Percentiles rank a stretch among this genome's conserved stretches.
Evolutionary conservation across 2,888 invertebrate genomes (phyloP).

Genomic region (Malacosoma neustria): DNA sequence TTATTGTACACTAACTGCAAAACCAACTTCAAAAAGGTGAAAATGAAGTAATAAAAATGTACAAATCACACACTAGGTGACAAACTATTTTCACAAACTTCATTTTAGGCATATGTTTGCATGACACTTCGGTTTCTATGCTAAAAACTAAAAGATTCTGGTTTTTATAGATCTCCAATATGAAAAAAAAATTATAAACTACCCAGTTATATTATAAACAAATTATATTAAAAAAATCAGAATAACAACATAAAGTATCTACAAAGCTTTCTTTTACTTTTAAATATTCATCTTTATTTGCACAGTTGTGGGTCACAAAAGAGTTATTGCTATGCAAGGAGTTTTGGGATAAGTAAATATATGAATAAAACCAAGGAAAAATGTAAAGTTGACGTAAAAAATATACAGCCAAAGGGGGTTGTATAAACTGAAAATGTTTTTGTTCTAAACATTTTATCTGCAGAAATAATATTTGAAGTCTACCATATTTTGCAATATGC

Average conservation of each 20-base stretch:
- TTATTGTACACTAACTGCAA: too few species aligned
- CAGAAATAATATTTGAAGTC: neutral
- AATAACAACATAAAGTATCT: neutral
- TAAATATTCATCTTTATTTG: neutral
- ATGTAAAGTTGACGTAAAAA: conserved; percentile 14
- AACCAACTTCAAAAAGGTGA: too few species aligned
- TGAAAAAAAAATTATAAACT: too few species aligned
- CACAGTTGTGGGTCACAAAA: neutral
- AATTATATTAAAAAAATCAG: neutral
- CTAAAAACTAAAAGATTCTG: too few species aligned
- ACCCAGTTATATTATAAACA: too few species aligned
- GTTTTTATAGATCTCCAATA: too few species aligned
- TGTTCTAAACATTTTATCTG: conserved; percentile 9
- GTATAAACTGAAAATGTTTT: conserved; percentile 34
- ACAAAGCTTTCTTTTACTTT: neutral
- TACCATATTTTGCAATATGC: neutral
- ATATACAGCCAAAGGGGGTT: conserved; percentile 25
- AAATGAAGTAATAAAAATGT: too few species aligned
- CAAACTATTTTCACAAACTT: too few species aligned
- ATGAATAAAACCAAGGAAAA: neutral
- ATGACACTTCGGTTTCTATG: too few species aligned
- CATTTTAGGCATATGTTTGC: too few species aligned
- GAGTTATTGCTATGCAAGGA: neutral
- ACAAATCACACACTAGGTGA: too few species aligned
- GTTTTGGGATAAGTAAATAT: neutral